These are phyloP conservation scores for Microcebus griseorufus DNA, from an alignment of 2,113 vertebrate species.

Conservation along the genomic window DNA sequence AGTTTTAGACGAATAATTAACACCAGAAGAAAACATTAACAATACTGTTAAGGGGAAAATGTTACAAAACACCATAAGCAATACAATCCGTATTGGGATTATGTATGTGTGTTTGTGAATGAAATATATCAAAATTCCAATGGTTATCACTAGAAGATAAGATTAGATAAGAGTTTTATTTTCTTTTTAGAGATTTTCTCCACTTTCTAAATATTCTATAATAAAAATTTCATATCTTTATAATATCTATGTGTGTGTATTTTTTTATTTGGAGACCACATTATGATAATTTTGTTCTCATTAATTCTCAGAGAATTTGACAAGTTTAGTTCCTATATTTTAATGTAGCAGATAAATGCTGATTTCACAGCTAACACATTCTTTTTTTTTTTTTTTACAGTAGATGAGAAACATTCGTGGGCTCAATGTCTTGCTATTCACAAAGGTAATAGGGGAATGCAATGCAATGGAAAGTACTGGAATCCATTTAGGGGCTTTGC, in stretches of 20 bases:
- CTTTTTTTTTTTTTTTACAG: neutral
- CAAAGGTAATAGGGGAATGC: neutral
- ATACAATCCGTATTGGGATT: neutral
- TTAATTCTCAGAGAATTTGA: neutral
- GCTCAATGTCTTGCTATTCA: neutral
- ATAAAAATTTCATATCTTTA: neutral
- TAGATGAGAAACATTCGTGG: neutral
- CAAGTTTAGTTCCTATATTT: neutral
- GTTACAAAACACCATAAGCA: neutral
- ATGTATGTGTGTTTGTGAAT: neutral
- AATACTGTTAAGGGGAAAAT: neutral
- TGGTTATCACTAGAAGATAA: neutral
- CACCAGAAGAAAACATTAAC: constrained; percentile 5
- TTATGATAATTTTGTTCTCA: neutral
- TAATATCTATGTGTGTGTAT: neutral
- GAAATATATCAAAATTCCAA: neutral
- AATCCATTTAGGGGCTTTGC: neutral
- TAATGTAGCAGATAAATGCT: neutral
- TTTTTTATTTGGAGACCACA: neutral
- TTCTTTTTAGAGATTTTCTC: neutral
- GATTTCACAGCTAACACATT: neutral
- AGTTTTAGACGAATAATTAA: constrained; percentile 8
- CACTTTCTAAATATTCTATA: neutral
- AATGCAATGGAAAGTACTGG: neutral
- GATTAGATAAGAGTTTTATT: neutral